Evolutionary conservation across 2,888 invertebrate species (phyloP).

Genomic region (Lithosia quadra): DNA sequence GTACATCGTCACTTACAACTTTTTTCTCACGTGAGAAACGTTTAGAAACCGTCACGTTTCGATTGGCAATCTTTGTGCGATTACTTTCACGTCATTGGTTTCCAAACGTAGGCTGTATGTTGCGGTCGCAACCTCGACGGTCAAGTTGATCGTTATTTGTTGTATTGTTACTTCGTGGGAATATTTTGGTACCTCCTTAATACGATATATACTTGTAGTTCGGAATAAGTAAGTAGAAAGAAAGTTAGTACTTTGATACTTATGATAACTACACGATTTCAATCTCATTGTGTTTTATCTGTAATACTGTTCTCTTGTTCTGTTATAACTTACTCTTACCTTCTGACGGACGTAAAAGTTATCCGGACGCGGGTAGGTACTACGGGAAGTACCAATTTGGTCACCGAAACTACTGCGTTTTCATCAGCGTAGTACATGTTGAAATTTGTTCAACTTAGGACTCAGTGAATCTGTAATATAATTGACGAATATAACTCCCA

Average conservation of each 20-base stretch:
- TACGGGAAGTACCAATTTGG: too few species aligned
- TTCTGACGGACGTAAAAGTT: too few species aligned
- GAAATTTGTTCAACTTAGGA: too few species aligned
- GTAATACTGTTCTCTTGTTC: too few species aligned
- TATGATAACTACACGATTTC: too few species aligned
- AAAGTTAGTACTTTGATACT: not conserved
- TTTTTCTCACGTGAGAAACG: slow-evolving; percentile 42
- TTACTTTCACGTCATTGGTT: slow-evolving; percentile 47
- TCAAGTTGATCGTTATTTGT: slow-evolving; percentile 39
- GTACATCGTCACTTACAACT: slow-evolving; percentile 16
- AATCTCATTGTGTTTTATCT: not conserved
- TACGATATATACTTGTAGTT: not conserved
- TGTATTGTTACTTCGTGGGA: slow-evolving; percentile 43
- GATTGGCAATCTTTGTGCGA: slow-evolving; percentile 34
- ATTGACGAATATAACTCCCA: too few species aligned
- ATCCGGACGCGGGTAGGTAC: too few species aligned
- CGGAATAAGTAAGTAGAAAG: not conserved
- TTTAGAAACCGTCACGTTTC: slow-evolving; percentile 17
- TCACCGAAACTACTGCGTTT: too few species aligned
- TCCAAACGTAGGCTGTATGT: slow-evolving; percentile 35
- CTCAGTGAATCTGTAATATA: too few species aligned
- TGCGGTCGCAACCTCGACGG: slow-evolving; percentile 35
- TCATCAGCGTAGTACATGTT: too few species aligned
- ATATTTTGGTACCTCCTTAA: slow-evolving; percentile 11
- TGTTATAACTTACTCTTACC: too few species aligned